A percentile compares a stretch with the other conserved stretches of the same genome.
Conservation (phyloP, 1,140 invertebrate species). For the Aphelinus certus region DNA sequence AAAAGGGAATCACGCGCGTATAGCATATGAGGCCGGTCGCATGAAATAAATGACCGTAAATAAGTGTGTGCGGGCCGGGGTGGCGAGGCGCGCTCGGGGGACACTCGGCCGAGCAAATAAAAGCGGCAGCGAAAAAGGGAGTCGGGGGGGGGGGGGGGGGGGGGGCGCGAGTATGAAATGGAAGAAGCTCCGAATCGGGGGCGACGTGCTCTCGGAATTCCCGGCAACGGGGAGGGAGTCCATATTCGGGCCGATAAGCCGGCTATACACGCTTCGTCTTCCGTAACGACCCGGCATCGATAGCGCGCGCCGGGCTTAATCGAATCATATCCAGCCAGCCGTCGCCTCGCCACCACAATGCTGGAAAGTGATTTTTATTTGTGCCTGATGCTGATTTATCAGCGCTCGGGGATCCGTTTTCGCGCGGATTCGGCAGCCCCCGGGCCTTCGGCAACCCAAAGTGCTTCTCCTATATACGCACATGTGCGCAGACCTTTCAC, state of each 20-base stretch:
- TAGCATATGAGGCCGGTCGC: background rate
- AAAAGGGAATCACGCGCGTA: constrained; percentile 1
- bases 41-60: constrained; percentile 36
- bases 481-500: too few relatives aligned
- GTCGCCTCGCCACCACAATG: constrained; percentile 51
- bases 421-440: background rate
- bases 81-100: background rate
- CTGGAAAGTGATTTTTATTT: constrained; percentile 67
- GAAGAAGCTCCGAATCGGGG: constrained; percentile 33
- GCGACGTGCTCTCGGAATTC: constrained; percentile 24
- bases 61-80: constrained; percentile 1
- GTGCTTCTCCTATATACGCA: background rate
- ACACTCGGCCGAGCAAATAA: background rate
- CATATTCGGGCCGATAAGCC: constrained; percentile 60
- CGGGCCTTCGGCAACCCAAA: background rate
- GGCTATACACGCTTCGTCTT: constrained; percentile 42
- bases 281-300: constrained; percentile 60
- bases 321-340: constrained; percentile 54
- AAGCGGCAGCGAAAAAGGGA: constrained; percentile 11
- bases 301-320: constrained; percentile 55
- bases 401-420: constrained; percentile 30
- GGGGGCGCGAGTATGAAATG: background rate
- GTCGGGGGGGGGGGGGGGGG: background rate
- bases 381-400: constrained; percentile 64
- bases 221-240: constrained; percentile 33